Evolutionary conservation across 2,113 vertebrate genomes (phyloP).

Genomic region (Amphilophus citrinellus): DNA sequence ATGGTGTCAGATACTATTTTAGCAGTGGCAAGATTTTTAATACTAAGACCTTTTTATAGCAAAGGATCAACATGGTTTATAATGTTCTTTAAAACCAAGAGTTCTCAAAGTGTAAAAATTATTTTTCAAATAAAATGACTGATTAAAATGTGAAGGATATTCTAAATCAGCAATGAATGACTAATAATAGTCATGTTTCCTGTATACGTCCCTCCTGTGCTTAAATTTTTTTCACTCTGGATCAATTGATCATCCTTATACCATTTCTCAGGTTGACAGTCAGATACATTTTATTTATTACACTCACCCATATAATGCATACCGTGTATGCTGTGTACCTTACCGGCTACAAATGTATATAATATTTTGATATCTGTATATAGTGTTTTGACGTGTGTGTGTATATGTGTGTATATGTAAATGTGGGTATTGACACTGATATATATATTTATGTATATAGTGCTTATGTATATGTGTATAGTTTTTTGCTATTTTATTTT

Average conservation of each 20-base stretch:
- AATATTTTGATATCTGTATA: no score
- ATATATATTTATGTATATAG: no score
- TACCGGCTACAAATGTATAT: no score
- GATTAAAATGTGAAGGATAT: constrained; percentile 52
- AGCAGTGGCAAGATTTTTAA: constrained; percentile 49
- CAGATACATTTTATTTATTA: no score
- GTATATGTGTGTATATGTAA: no score
- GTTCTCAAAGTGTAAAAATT: constrained; percentile 37
- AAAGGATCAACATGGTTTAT: constrained; percentile 53
- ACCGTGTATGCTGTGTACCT: no score
- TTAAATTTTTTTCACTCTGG: constrained; percentile 34
- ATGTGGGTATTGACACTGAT: no score
- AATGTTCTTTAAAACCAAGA: background rate
- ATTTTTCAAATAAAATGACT: constrained; percentile 42
- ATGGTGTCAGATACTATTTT: constrained; percentile 51
- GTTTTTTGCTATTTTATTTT: no score
- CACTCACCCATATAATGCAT: no score
- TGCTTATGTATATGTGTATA: no score
- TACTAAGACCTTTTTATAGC: constrained; percentile 40
- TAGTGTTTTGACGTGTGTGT: no score
- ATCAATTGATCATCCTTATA: constrained; percentile 61
- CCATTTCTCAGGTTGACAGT: constrained; percentile 78
- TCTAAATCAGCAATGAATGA: constrained; percentile 50
- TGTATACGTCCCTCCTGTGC: constrained; percentile 51
- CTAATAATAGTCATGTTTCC: constrained; percentile 52